A percentile compares a stretch with the other conserved stretches of the same genome.
Evolutionary conservation across 2,888 invertebrate genomes (phyloP).

Genomic region (Pterostichus madidus): DNA sequence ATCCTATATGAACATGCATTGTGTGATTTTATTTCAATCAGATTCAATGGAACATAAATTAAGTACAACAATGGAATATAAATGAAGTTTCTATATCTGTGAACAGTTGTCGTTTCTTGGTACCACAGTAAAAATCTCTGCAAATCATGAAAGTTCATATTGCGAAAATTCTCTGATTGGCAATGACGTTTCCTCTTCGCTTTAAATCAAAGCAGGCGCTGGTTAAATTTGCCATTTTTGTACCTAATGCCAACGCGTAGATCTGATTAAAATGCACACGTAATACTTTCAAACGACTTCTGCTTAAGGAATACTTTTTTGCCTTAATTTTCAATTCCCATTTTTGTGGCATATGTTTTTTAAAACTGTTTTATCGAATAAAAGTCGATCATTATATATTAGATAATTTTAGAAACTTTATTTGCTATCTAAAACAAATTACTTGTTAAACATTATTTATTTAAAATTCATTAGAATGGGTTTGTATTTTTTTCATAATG

Average conservation of each 20-base stretch:
- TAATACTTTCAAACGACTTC: conserved; percentile 58
- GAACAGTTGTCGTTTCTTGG: conserved; percentile 11
- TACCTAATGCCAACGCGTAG: conserved; percentile 25
- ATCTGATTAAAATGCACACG: conserved; percentile 55
- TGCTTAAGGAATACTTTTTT: conserved; percentile 34
- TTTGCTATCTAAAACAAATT: too few species aligned
- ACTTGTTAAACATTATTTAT: too few species aligned
- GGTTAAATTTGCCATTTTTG: conserved; percentile 54
- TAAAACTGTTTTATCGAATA: not conserved
- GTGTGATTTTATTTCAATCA: conserved; percentile 31
- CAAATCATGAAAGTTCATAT: conserved; percentile 23
- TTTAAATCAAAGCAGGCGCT: conserved; percentile 23
- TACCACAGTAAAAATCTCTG: conserved; percentile 29
- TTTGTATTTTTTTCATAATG: not conserved
- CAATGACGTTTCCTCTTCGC: not conserved
- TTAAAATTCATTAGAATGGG: not conserved
- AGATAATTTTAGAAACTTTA: too few species aligned
- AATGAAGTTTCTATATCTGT: conserved; percentile 35
- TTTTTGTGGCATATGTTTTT: conserved; percentile 17
- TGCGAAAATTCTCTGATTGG: conserved; percentile 37
- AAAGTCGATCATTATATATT: not conserved
- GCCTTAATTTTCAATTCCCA: not conserved
- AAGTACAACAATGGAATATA: conserved; percentile 35
- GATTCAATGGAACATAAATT: conserved; percentile 42
- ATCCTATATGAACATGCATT: conserved; percentile 25